Evolutionary conservation across 2,113 vertebrate genomes (phyloP).

Genomic region (Cyprinus carpio): DNA sequence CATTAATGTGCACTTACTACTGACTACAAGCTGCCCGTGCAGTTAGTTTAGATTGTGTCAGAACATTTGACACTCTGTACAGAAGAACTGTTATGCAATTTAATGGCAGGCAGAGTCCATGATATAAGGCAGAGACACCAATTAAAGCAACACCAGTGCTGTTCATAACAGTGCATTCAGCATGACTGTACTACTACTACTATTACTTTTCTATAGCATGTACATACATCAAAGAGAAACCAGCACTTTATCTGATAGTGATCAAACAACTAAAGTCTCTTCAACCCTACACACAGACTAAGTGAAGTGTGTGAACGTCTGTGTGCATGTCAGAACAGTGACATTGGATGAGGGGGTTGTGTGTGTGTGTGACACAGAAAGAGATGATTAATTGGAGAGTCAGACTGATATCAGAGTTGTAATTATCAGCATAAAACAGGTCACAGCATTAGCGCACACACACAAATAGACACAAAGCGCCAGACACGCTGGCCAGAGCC

Average conservation of each 20-base stretch:
- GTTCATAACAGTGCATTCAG: neutral
- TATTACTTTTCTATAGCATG: neutral
- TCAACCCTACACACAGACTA: neutral
- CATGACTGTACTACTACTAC: neutral
- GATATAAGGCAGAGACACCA: neutral
- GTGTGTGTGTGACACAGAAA: conserved; percentile 26
- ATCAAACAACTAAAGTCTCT: neutral
- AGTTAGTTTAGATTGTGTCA: conserved; percentile 31
- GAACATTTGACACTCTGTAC: neutral
- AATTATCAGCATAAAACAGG: conserved; percentile 51
- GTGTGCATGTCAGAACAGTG: conserved; percentile 5
- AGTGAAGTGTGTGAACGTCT: conserved; percentile 25
- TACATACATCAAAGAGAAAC: conserved; percentile 8
- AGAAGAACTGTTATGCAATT: too few species aligned
- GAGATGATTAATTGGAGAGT: conserved; percentile 53
- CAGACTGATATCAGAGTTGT: conserved; percentile 48
- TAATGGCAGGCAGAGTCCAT: neutral
- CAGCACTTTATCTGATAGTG: conserved; percentile 25
- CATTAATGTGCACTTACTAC: neutral
- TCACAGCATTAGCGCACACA: conserved; percentile 1
- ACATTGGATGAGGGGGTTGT: neutral
- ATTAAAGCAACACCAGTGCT: neutral
- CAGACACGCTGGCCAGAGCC: neutral
- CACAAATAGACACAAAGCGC: neutral
- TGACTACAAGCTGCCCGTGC: neutral